Evolutionary conservation across 1,140 invertebrate species (phyloP), one percentile per base, ranked within the genome.

Genomic region (Goniozus legneri): DNA sequence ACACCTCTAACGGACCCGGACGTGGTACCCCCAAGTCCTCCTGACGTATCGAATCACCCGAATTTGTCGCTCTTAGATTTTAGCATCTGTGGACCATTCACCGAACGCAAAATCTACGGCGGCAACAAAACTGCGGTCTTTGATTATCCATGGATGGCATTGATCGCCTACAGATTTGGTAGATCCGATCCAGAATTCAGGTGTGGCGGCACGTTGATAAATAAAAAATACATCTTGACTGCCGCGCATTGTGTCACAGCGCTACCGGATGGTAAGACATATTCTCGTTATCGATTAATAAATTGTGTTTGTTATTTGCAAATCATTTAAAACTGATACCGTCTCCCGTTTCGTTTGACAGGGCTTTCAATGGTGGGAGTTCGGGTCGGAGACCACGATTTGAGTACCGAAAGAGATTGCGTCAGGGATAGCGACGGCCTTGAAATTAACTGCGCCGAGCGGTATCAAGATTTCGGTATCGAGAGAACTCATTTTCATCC

Each of bases 121-220:
- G 84, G 83, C 0, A 77, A 80, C 16, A 74, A 75, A 47, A 82
- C 83, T 0, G 61, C 61, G 1, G 49, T 85, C 2, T 78, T 77
- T 44, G 80, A 85, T 47, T 83, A 80, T 61, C 83, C 84, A 0
- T 86, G 84, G 84, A 85, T 84, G 83, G 82, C 79, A 0, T 62
- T 84, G 0, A 55, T 86, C 6, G 68, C 73, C 0, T 84, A 84
- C 40, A 51, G 73, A 15, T 73, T 65, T 45, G 56, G 77, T 47
- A 76, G 51, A 35, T 51, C 52, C 3, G 69, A 65, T 16, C 60
- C 62, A 1, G 75, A 78, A 53, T 81, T 82, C 44, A 74, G 76
- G 43, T 88, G 86, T 55, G 85, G 82, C 1, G 86, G 84, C 3
- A 73, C 83, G 0, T 56, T 87, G 2, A 86, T 88, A 44, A 82